phyloP scores from a whole-genome alignment of 2,113 vertebrate species.

The Callorhinus ursinus region DNA sequence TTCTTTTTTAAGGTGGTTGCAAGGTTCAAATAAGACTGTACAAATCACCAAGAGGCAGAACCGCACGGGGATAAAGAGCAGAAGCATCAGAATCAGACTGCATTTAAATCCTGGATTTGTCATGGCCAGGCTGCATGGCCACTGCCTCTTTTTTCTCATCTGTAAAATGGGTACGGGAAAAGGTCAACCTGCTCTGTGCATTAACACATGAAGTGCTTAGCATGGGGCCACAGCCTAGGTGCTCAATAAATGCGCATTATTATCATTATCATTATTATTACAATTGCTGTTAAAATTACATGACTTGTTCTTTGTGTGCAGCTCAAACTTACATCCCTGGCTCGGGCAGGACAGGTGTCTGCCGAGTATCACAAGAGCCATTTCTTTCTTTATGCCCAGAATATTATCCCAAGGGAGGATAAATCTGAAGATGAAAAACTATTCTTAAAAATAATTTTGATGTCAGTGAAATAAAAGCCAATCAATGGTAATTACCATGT shows the following conservation, averaged over 20 bases:
- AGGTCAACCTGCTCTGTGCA: background rate
- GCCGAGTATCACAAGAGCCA: background rate
- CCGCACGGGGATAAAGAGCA: rapidly evolving
- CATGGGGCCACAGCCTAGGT: rapidly evolving
- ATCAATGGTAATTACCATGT: background rate
- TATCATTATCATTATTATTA: background rate
- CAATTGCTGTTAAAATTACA: background rate
- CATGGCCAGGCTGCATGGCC: background rate
- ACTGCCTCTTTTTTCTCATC: background rate
- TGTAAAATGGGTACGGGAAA: background rate
- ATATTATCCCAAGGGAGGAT: background rate
- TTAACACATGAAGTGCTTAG: background rate
- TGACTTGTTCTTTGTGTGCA: background rate
- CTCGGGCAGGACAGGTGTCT: background rate
- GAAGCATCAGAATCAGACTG: background rate
- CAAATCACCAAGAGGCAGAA: background rate
- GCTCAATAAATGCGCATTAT: background rate
- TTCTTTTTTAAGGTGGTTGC: background rate
- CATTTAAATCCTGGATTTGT: background rate
- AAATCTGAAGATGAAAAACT: background rate
- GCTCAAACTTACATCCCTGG: background rate
- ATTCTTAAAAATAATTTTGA: background rate
- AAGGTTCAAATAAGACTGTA: background rate
- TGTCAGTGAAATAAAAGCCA: background rate
- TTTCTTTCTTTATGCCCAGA: background rate